Percentiles rank a stretch among this genome's conserved stretches.
These are phyloP conservation scores for Drosophila pseudoobscura DNA, from an alignment of 1,140 invertebrate species.

Conservation along the genomic window DNA sequence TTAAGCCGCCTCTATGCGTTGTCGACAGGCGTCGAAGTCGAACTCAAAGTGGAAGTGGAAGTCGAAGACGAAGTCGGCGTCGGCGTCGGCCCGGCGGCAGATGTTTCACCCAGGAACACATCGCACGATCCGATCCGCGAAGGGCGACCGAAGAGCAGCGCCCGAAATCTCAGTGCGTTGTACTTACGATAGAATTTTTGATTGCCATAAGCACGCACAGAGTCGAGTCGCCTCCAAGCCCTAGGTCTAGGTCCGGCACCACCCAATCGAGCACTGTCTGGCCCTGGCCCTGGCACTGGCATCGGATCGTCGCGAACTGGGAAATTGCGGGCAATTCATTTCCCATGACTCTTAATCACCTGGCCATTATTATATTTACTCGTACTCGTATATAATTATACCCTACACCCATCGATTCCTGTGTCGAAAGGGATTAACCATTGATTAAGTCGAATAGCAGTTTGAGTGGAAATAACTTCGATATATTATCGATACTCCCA, in stretches of 20 bases:
- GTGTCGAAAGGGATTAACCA: constrained; percentile 71
- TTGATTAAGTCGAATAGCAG: constrained; percentile 34
- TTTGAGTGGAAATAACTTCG: too few species aligned
- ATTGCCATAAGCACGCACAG: constrained; percentile 74
- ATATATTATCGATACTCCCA: constrained; percentile 1
- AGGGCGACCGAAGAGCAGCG: constrained; percentile 52
- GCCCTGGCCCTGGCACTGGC: background rate
- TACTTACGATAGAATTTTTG: constrained; percentile 75
- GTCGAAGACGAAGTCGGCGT: constrained; percentile 26
- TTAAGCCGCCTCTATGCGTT: constrained; percentile 66
- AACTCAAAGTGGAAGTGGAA: too few species aligned
- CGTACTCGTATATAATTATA: constrained; percentile 68
- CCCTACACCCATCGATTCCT: constrained; percentile 57
- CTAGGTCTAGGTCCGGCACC: constrained; percentile 5
- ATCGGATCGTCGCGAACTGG: constrained; percentile 51
- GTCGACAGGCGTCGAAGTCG: constrained; percentile 41
- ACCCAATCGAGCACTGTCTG: constrained; percentile 11
- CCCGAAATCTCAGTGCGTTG: constrained; percentile 69
- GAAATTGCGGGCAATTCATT: constrained; percentile 75
- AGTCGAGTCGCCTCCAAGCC: constrained; percentile 7
- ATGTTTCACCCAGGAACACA: constrained; percentile 21
- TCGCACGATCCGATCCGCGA: constrained; percentile 28
- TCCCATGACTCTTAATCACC: constrained; percentile 81
- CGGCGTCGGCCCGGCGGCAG: constrained; percentile 64
- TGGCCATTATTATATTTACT: constrained; percentile 77